Evolutionary conservation across 2,113 vertebrate genomes (phyloP), one percentile per base, ranked within the genome.

Genomic region (Zosterops pallidus): DNA sequence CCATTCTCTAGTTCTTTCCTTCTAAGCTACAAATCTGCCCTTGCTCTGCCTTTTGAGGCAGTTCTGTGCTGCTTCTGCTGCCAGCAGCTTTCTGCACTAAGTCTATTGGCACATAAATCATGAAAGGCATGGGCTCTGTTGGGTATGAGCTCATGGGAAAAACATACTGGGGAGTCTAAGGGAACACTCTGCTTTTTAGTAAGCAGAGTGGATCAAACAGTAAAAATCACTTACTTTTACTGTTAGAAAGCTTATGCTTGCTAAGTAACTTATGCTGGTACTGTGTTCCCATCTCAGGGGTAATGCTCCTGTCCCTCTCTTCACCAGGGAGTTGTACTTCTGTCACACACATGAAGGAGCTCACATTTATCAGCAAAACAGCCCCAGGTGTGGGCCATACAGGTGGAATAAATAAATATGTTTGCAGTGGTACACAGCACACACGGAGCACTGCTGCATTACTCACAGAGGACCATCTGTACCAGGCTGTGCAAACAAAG

Each of bases 71-170:
- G 56, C 46, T 78, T 2, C 82, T 64, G 26, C 65, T 82, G 56
- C 72, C 60, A 84, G 69, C 59, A 84, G n/a, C 50, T 70, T 86
- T 64, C 67, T 77, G 5, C 3, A 1, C 44, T 15, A n/a, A 50
- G 12, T 64, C 17, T 35, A 1, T 57, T 33, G 29, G 50, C 42
- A 62, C 9, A 0, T 2, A 28, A 62, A 29, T 50, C 11, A 13
- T 24, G 53, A 53, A 80, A 67, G 55, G 55, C 67, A 24, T 3
- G 1, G 59, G n/a, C 59, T 83, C 68, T n/a, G 33, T 18, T 67
- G 42, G 56, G 47, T 31, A 26, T 81, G 60, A 86, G 37, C 33
- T 86, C 64, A 22, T 33, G 17, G 26, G 12, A 57, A 63, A 59
- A 93, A n/a, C 33, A 47, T 18, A 17, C 26, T 3, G 25, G 15